Conservation (phyloP, 2,888 invertebrate genomes). For the Eupithecia subfuscata region DNA sequence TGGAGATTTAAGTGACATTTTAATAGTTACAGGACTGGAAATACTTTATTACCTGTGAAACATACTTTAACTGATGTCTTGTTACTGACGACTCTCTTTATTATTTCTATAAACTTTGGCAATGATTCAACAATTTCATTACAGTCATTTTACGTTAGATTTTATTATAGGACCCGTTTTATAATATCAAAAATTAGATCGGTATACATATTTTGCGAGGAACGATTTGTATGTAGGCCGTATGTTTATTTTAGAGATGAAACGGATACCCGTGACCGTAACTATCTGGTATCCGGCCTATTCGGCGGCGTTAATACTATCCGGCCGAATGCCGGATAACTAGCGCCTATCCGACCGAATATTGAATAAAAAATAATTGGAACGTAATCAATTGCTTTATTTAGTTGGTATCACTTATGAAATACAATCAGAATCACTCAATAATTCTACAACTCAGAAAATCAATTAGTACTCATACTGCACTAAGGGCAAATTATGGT, state of each 20-base stretch:
- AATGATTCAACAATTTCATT: slow-evolving; percentile 19
- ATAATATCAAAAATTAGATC: not conserved
- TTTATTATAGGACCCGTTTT: not conserved
- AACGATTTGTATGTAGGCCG: not conserved
- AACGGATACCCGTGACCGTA: no score
- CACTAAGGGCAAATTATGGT: no score
- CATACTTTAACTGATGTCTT: slow-evolving; percentile 24
- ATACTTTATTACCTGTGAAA: slow-evolving; percentile 3
- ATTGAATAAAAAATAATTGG: no score
- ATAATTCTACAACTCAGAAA: no score
- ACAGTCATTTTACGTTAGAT: not conserved
- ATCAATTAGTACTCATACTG: no score
- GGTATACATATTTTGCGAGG: not conserved
- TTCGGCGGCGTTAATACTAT: no score
- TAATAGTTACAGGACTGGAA: not conserved
- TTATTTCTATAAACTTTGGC: slow-evolving; percentile 16
- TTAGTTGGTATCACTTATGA: no score
- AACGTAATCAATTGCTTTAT: no score
- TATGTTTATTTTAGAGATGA: not conserved
- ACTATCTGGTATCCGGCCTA: no score
- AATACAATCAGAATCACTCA: no score
- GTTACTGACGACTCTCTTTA: not conserved
- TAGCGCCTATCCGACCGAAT: no score
- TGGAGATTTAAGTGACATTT: not conserved
- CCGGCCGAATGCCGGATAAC: no score